phyloP scores from a whole-genome alignment of 2,888 invertebrate genomes.

The Caenorhabditis wallacei region DNA sequence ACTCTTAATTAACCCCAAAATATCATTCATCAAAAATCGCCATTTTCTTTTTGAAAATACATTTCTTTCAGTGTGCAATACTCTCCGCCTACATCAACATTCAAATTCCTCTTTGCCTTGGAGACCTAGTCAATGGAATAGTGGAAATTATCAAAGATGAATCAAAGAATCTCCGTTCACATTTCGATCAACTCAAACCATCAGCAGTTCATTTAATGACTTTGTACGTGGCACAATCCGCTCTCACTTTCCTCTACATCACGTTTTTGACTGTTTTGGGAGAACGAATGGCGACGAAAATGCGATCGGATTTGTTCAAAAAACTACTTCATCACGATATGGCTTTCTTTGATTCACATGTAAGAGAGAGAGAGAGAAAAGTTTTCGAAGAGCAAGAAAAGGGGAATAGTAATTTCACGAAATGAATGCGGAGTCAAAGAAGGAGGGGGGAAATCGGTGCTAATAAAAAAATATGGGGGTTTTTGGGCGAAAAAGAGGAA shows the following conservation, averaged over 20 bases:
- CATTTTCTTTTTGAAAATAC: no score
- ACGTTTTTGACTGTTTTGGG: slow-evolving; percentile 92
- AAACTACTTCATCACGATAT: slow-evolving; percentile 87
- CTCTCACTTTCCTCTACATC: slow-evolving; percentile 93
- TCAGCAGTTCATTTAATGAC: slow-evolving; percentile 64
- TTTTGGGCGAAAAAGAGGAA: no score
- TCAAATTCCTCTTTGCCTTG: slow-evolving; percentile 79
- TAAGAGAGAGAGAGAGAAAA: slow-evolving; percentile 12
- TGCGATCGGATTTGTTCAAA: slow-evolving; percentile 86
- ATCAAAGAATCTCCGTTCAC: slow-evolving; percentile 58
- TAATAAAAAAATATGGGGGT: no score
- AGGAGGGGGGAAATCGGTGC: no score
- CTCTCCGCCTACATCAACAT: slow-evolving; percentile 80
- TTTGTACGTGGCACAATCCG: slow-evolving; percentile 86
- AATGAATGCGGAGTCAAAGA: neutral
- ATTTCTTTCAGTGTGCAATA: slow-evolving; percentile 75
- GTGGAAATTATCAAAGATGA: slow-evolving; percentile 75
- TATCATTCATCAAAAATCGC: neutral
- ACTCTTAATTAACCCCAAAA: neutral
- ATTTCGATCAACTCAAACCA: slow-evolving; percentile 73
- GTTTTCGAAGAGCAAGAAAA: neutral
- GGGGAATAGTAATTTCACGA: neutral
- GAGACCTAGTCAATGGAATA: slow-evolving; percentile 80
- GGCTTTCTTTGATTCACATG: slow-evolving; percentile 90
- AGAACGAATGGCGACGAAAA: slow-evolving; percentile 90